phyloP scores from a whole-genome alignment of 2,888 invertebrate species.

The Drosophila hawaiiensis region DNA sequence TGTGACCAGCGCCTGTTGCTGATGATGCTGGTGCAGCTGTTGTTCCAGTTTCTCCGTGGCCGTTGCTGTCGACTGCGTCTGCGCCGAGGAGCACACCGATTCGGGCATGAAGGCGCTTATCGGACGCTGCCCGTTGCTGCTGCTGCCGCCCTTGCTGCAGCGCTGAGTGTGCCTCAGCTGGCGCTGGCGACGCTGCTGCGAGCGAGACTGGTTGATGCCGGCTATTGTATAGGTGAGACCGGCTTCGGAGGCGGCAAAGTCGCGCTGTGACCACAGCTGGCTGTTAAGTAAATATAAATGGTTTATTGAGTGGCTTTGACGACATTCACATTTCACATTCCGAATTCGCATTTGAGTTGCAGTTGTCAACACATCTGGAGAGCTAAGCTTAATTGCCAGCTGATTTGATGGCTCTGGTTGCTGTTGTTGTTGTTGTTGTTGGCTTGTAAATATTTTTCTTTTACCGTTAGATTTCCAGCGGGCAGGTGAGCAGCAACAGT shows the following conservation, averaged over 20 bases:
- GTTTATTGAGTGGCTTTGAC: constrained; percentile 7
- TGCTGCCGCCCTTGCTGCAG: constrained; percentile 65
- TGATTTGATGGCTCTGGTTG: constrained; percentile 24
- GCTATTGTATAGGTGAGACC: constrained; percentile 85
- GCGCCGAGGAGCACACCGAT: constrained; percentile 82
- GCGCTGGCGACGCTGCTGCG: constrained; percentile 71
- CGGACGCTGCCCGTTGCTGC: constrained; percentile 56
- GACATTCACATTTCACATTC: constrained; percentile 30
- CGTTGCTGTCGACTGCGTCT: constrained; percentile 82
- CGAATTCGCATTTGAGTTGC: constrained; percentile 46
- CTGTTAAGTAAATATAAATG: constrained; percentile 37
- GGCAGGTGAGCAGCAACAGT: constrained; percentile 51
- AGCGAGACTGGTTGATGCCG: constrained; percentile 74
- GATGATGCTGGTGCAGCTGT: constrained; percentile 72
- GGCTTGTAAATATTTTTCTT: constrained; percentile 47
- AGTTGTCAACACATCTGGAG: constrained; percentile 45
- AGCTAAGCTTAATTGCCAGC: constrained; percentile 45
- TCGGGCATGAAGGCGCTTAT: constrained; percentile 75
- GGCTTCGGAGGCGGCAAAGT: constrained; percentile 83
- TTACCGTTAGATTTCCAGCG: constrained; percentile 73
- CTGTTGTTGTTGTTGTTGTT: constrained; percentile 29
- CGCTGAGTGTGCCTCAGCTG: constrained; percentile 70
- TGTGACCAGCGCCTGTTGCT: constrained; percentile 72
- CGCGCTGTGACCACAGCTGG: constrained; percentile 83
- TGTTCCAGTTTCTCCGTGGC: constrained; percentile 82